Percentiles rank a stretch among this genome's conserved stretches.
Evolutionary conservation across 2,888 invertebrate species (phyloP).

Genomic region (Athalia cordata): DNA sequence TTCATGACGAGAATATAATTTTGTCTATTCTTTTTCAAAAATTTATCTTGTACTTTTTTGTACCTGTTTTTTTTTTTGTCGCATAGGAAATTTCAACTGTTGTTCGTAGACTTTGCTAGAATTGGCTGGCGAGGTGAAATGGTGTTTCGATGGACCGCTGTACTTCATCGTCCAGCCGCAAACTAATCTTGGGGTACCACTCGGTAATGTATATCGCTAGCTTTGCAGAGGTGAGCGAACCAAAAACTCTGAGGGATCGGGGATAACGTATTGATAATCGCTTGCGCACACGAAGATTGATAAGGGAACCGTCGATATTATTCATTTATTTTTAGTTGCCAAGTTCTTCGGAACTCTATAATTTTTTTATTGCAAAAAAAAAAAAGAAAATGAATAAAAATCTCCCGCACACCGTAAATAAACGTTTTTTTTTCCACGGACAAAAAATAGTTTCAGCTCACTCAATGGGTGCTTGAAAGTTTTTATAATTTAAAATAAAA

Average conservation of each 20-base stretch:
- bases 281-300: slow-evolving; percentile 58
- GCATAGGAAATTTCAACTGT: neutral
- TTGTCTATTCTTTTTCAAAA: no score
- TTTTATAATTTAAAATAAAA: no score
- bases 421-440: no score
- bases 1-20: no score
- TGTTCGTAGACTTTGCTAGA: slow-evolving; percentile 41
- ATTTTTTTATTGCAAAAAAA: neutral
- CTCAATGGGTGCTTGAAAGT: no score
- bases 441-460: no score
- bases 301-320: slow-evolving; percentile 40
- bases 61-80: neutral
- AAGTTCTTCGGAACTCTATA: neutral
- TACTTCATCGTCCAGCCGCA: slow-evolving; percentile 55
- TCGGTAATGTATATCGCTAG: slow-evolving; percentile 49
- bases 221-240: slow-evolving; percentile 18
- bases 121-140: slow-evolving; percentile 40
- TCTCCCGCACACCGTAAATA: no score
- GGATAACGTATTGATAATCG: slow-evolving; percentile 61
- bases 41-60: neutral
- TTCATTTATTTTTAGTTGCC: no score
- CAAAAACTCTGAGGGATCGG: slow-evolving; percentile 55
- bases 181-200: slow-evolving; percentile 59
- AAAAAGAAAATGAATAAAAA: neutral
- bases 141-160: slow-evolving; percentile 44